Percentiles rank a stretch among this genome's conserved stretches.
These are phyloP conservation scores for Montipora capricornis DNA, from an alignment of 64 coral and sea anemone genomes.

Conservation along the genomic window DNA sequence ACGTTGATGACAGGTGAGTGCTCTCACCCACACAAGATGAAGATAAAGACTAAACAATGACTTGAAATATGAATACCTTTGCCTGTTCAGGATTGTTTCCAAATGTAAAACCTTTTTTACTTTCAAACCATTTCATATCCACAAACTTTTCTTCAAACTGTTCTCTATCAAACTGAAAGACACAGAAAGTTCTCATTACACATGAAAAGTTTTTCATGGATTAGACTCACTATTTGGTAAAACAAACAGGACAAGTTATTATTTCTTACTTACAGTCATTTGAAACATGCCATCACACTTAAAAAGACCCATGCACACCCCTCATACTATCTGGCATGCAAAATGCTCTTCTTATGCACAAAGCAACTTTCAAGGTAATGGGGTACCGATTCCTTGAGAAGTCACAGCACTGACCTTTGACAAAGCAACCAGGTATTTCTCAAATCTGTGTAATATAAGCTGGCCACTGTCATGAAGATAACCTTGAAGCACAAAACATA, in stretches of 20 bases:
- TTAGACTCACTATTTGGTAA: neutral
- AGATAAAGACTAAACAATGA: too few relatives aligned
- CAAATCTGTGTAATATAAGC: slow-evolving; percentile 81
- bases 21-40: too few relatives aligned
- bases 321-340: too few relatives aligned
- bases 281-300: too few relatives aligned
- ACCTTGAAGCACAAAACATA: slow-evolving; percentile 40
- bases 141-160: slow-evolving; percentile 98
- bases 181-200: neutral
- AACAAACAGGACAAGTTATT: neutral
- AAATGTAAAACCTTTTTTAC: slow-evolving; percentile 65
- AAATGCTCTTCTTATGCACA: too few relatives aligned
- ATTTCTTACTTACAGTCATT: too few relatives aligned
- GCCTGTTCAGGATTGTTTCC: slow-evolving; percentile 30
- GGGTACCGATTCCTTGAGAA: too few relatives aligned
- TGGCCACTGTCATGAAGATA: slow-evolving; percentile 90
- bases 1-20: too few relatives aligned
- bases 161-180: slow-evolving; percentile 90
- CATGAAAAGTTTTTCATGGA: too few relatives aligned
- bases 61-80: slow-evolving; percentile 22
- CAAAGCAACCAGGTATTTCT: slow-evolving; percentile 85
- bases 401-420: slow-evolving; percentile 76
- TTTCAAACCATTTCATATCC: slow-evolving; percentile 98
- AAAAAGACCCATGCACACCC: too few relatives aligned
- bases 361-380: too few relatives aligned